Percentiles rank a stretch among this genome's conserved stretches.
Conservation (phyloP, 2,888 invertebrate species). For the Pheosia gnoma region DNA sequence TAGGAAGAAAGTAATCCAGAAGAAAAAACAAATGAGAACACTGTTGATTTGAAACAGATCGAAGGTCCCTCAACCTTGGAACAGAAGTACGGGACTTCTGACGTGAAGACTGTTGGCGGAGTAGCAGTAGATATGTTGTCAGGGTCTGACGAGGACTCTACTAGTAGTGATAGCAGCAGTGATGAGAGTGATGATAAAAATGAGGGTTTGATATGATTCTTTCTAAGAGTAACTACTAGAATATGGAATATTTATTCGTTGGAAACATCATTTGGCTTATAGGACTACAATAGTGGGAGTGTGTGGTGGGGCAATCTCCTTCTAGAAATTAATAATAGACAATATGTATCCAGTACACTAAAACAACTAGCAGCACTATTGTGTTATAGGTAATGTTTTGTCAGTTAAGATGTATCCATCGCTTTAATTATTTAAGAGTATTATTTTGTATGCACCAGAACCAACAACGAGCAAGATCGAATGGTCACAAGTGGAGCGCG, state of each 20-base stretch:
- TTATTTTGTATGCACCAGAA: conserved; percentile 24
- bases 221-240: neutral
- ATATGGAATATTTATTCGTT: no score
- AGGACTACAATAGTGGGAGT: no score
- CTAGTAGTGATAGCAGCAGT: conserved; percentile 59
- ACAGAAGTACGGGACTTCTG: conserved; percentile 39
- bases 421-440: no score
- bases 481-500: conserved; percentile 64
- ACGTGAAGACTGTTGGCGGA: conserved; percentile 52
- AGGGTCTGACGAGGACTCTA: conserved; percentile 65
- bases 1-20: conserved; percentile 41
- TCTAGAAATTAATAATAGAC: no score
- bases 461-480: conserved; percentile 59
- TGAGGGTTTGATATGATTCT: conserved; percentile 18
- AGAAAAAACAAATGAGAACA: conserved; percentile 12
- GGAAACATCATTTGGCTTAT: no score
- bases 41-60: conserved; percentile 19
- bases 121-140: conserved; percentile 62
- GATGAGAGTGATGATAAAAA: conserved; percentile 45
- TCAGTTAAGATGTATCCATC: no score
- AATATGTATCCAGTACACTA: no score
- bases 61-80: conserved; percentile 43
- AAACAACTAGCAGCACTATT: no score
- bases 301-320: no score
- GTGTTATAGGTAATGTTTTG: no score